phyloP scores from a whole-genome alignment of 2,888 invertebrate genomes.

The Malacosoma neustria region DNA sequence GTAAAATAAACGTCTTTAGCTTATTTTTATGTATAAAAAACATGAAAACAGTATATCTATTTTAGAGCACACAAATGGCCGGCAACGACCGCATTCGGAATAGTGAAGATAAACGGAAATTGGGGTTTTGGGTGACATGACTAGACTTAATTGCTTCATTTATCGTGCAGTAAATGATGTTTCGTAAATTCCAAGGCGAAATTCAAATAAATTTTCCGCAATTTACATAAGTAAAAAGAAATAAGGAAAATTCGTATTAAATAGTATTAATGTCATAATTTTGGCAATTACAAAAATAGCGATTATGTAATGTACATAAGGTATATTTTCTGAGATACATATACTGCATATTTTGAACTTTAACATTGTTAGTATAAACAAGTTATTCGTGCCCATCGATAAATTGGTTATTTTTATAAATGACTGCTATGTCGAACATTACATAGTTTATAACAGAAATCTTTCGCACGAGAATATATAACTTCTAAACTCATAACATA shows the following conservation, averaged over 20 bases:
- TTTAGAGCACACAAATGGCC: neutral
- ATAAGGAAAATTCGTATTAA: neutral
- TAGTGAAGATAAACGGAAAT: neutral
- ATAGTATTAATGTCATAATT: neutral
- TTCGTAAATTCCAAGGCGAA: neutral
- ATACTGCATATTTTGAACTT: neutral
- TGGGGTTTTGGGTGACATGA: neutral
- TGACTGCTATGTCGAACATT: too few species aligned
- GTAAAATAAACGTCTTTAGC: too few species aligned
- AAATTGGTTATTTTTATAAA: too few species aligned
- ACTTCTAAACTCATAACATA: too few species aligned
- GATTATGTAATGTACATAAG: neutral
- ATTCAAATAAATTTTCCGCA: neutral
- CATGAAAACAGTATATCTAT: too few species aligned
- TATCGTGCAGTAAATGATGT: neutral
- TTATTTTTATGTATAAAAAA: too few species aligned
- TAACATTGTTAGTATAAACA: neutral
- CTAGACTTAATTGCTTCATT: neutral
- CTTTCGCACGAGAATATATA: too few species aligned
- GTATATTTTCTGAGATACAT: neutral
- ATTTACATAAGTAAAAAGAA: neutral
- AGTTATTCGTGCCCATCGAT: too few species aligned
- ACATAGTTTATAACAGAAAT: too few species aligned
- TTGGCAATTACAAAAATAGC: neutral
- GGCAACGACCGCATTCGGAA: neutral